Evolutionary conservation across 2,113 vertebrate species (phyloP).

Genomic region (Nycticryphes semicollaris): DNA sequence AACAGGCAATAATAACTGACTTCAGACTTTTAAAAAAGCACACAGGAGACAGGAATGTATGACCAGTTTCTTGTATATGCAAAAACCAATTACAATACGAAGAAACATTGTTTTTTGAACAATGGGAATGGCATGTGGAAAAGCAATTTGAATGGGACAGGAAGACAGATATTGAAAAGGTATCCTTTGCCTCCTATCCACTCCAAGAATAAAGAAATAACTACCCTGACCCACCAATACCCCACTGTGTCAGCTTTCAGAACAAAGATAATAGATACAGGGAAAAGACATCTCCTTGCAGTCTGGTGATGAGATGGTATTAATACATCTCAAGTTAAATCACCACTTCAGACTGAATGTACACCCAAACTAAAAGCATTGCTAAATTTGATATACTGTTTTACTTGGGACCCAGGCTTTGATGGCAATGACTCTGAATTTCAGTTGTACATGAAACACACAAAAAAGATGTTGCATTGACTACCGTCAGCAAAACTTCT

Average conservation of each 20-base stretch:
- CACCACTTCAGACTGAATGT: not conserved
- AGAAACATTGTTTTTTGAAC: constrained; percentile 21
- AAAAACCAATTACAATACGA: not conserved
- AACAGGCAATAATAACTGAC: not conserved
- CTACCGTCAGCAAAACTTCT: not conserved
- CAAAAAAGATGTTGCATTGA: not conserved
- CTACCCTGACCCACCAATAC: not conserved
- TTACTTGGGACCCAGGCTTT: not conserved
- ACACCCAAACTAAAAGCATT: not conserved
- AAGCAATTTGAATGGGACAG: not conserved
- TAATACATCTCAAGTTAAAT: not conserved
- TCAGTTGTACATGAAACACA: not conserved
- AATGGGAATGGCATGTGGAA: not conserved
- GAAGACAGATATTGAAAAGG: constrained; percentile 13
- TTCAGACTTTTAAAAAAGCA: not conserved
- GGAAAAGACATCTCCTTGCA: not conserved
- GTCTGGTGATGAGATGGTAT: not conserved
- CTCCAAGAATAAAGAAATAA: not conserved
- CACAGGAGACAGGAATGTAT: not conserved
- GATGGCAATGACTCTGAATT: not conserved
- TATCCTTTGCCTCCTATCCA: not conserved
- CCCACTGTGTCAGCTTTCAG: not conserved
- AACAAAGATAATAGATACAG: not conserved
- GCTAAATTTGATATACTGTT: not conserved
- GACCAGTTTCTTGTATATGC: not conserved